Evolutionary conservation across 2,888 invertebrate species (phyloP).

Genomic region (Odontocerum albicorne): DNA sequence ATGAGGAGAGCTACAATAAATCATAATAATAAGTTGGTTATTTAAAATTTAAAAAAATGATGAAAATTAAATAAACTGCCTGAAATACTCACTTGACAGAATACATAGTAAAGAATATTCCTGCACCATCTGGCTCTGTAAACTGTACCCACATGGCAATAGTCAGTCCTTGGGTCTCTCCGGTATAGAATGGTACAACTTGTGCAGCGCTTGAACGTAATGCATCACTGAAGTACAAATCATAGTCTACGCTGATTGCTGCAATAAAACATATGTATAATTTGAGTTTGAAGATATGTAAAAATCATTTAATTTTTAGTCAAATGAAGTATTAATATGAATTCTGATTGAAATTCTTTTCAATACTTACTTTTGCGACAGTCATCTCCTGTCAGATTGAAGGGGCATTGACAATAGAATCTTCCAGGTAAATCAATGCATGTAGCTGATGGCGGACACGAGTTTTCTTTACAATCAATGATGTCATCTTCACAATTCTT

Average conservation of each 20-base stretch:
- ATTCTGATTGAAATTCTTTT: background rate
- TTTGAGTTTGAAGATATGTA: background rate
- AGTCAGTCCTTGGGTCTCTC: slow-evolving; percentile 76
- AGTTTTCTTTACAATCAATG: slow-evolving; percentile 88
- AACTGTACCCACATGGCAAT: slow-evolving; percentile 97
- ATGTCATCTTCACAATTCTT: slow-evolving; percentile 91
- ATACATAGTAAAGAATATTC: slow-evolving; percentile 92
- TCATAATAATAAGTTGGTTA: slow-evolving; percentile 1
- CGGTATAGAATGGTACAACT: slow-evolving; percentile 86
- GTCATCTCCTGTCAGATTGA: slow-evolving; percentile 94
- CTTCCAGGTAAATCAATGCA: slow-evolving; percentile 89
- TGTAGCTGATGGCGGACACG: slow-evolving; percentile 90
- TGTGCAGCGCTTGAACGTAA: slow-evolving; percentile 89
- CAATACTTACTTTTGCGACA: slow-evolving; percentile 84
- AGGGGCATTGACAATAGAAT: slow-evolving; percentile 96
- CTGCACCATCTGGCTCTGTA: slow-evolving; percentile 86
- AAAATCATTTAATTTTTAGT: background rate
- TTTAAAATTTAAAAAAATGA: background rate
- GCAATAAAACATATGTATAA: slow-evolving; percentile 42
- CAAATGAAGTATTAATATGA: background rate
- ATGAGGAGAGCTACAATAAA: slow-evolving; percentile 69
- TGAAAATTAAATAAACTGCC: background rate
- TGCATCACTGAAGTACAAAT: slow-evolving; percentile 92
- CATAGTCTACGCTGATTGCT: slow-evolving; percentile 98
- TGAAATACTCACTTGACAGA: slow-evolving; percentile 70